Percentiles rank a stretch among this genome's conserved stretches.
These are phyloP conservation scores for Plagodis pulveraria DNA, from an alignment of 2,888 invertebrate genomes.

Conservation along the genomic window DNA sequence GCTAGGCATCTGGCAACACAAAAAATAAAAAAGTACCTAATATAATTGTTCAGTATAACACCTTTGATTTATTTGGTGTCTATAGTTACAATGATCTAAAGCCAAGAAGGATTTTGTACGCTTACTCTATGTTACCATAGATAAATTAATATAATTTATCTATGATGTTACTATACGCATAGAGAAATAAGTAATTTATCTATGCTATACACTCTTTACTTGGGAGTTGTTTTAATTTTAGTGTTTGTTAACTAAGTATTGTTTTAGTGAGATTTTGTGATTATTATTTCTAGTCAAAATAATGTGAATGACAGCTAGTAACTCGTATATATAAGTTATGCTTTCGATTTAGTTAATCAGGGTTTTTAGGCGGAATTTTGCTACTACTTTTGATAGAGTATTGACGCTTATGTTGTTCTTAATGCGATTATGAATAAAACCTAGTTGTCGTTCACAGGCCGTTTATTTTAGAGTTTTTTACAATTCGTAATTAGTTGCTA, in stretches of 20 bases:
- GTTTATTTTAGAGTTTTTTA: conserved; percentile 47
- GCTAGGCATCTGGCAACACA: background rate
- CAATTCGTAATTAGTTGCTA: conserved; percentile 51
- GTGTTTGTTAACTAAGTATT: conserved; percentile 12
- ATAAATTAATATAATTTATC: too few species aligned
- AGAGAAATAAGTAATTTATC: too few species aligned
- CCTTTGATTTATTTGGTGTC: conserved; percentile 2
- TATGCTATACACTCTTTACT: background rate
- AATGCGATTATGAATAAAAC: background rate
- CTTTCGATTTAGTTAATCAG: too few species aligned
- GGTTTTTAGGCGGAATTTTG: too few species aligned
- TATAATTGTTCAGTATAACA: conserved; percentile 17
- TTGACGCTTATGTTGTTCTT: background rate
- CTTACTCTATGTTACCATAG: conserved; percentile 17
- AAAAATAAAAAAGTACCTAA: background rate
- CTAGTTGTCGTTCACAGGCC: conserved; percentile 40
- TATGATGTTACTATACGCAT: too few species aligned
- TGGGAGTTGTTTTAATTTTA: conserved; percentile 1
- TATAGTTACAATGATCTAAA: background rate
- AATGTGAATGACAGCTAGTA: conserved; percentile 11
- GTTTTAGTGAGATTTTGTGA: conserved; percentile 43
- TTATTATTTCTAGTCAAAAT: conserved; percentile 56
- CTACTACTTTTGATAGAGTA: too few species aligned
- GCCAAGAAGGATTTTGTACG: conserved; percentile 6
- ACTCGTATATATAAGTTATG: too few species aligned